Base-by-base conservation (phyloP, 92 coral and sea anemone genomes). In the Bergia sp. region DNA sequence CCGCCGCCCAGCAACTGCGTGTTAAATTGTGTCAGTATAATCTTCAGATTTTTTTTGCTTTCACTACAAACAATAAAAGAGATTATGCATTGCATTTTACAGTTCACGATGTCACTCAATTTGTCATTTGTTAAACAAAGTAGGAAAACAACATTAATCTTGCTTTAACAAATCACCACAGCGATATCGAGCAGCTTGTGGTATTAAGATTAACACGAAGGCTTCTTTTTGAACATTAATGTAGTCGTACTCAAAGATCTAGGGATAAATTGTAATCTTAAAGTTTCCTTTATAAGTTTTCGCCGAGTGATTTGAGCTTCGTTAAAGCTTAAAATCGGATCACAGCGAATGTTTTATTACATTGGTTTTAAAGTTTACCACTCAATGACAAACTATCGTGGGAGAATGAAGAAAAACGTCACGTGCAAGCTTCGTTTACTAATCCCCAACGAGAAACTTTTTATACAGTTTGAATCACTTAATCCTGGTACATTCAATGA, bases 401-500 rank as follows among this genome's bases (percentile, higher is more conserved):
- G 77, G 87, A 84, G 75, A 43, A 29, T 45, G 23, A 16, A 83
- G 77, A 16, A 23, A 37, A 23, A 45, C 73, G 20, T 49, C 79
- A 84, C 65, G 65, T 71, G 87, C 37, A 41, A 45, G 13, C n/a
- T 45, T 21, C 45, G 45, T 8, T 72, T 71, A 49, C 16, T 84
- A 84, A 71, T 84, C 79, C 65, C 5, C 65, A 37, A 69, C 61
- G 61, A 84, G 72, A 84, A 84, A 15, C 61, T 3, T 45, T 83
- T 84, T 72, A 3, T 37, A 45, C 66, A 29, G 12, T 71, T 69
- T 55, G 50, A 84, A 84, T 77, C 79, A 71, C 47, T 84, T 65
- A 82, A 82, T 82, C 21, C 47, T 82, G 47, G 76, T 82, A 71
- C 58, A 71, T 84, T 71, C 9, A 71, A 84, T 71, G 65, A 71